Conservation (phyloP, 2,888 invertebrate species). For the Pristionchus exspectatus region DNA sequence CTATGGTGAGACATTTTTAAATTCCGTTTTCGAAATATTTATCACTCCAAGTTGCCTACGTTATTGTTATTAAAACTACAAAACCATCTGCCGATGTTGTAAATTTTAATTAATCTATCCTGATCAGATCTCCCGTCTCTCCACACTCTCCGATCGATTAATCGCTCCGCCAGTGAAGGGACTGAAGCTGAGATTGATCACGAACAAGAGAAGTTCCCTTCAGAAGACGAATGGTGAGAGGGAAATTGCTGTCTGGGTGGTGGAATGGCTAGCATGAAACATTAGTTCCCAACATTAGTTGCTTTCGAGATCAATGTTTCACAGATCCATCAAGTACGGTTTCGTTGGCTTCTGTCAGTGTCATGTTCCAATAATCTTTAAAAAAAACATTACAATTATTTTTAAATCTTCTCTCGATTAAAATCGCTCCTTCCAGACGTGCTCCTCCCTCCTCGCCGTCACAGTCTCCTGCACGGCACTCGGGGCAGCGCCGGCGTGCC, state of each 20-base stretch:
- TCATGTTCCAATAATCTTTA: no score
- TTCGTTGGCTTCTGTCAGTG: neutral
- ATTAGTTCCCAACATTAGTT: no score
- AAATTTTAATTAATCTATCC: no score
- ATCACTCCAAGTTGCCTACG: no score
- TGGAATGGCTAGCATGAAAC: no score
- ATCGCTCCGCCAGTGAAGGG: slow-evolving; percentile 58
- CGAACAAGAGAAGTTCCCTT: slow-evolving; percentile 23
- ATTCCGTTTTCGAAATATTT: neutral
- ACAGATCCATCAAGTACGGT: neutral
- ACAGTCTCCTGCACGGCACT: neutral
- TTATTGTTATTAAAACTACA: no score
- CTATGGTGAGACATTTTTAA: neutral
- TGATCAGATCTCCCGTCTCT: slow-evolving; percentile 36
- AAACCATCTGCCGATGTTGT: no score
- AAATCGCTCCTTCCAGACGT: neutral
- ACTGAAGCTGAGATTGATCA: slow-evolving; percentile 40
- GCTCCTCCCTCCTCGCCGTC: neutral
- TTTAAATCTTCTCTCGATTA: no score
- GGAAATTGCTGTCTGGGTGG: neutral
- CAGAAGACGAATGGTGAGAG: slow-evolving; percentile 35
- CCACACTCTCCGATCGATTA: slow-evolving; percentile 48
- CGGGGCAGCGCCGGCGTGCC: neutral
- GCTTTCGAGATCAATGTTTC: neutral
- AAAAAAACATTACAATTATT: no score